Percentiles rank a stretch among this genome's conserved stretches.
Evolutionary conservation across 92 coral and sea anemone species (phyloP).

Genomic region (Isaurus tuberculatus): DNA sequence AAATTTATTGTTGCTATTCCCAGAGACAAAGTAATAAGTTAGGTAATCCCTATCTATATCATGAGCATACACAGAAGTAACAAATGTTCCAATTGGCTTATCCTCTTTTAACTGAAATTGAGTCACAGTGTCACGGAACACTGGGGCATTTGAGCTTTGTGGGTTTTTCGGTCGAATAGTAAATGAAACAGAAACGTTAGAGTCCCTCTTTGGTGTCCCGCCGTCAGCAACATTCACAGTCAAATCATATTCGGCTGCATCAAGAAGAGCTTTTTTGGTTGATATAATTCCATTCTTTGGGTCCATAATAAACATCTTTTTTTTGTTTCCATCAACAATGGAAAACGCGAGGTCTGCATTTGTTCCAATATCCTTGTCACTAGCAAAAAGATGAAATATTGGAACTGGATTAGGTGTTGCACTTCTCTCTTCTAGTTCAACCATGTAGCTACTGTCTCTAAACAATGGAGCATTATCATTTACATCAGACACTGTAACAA

Average conservation of each 20-base stretch:
- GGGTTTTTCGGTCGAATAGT: slow-evolving; percentile 51
- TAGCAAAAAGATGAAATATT: slow-evolving; percentile 69
- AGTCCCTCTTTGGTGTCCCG: slow-evolving; percentile 67
- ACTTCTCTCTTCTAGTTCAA: slow-evolving; percentile 54
- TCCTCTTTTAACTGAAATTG: slow-evolving; percentile 66
- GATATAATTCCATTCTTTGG: slow-evolving; percentile 77
- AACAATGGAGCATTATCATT: slow-evolving; percentile 88
- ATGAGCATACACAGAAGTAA: slow-evolving; percentile 58
- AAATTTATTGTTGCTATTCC: slow-evolving; percentile 84
- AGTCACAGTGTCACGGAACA: slow-evolving; percentile 39
- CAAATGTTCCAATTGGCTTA: slow-evolving; percentile 60
- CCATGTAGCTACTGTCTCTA: slow-evolving; percentile 48
- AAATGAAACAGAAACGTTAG: slow-evolving; percentile 62
- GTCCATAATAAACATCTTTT: slow-evolving; percentile 70
- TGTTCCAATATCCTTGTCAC: slow-evolving; percentile 78
- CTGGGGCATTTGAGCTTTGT: slow-evolving; percentile 60
- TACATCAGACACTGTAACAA: slow-evolving; percentile 80
- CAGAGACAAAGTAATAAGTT: slow-evolving; percentile 69
- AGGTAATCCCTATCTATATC: slow-evolving; percentile 69
- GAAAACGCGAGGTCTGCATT: slow-evolving; percentile 79
- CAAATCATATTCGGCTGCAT: slow-evolving; percentile 64
- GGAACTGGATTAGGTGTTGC: slow-evolving; percentile 47
- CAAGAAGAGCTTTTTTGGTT: slow-evolving; percentile 60
- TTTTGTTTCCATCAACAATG: slow-evolving; percentile 58
- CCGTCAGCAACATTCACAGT: slow-evolving; percentile 75